Percentiles rank a stretch among this genome's conserved stretches.
phyloP scores from a whole-genome alignment of 2,797 vertebrate species.

The Xiphophorus birchmanni region DNA sequence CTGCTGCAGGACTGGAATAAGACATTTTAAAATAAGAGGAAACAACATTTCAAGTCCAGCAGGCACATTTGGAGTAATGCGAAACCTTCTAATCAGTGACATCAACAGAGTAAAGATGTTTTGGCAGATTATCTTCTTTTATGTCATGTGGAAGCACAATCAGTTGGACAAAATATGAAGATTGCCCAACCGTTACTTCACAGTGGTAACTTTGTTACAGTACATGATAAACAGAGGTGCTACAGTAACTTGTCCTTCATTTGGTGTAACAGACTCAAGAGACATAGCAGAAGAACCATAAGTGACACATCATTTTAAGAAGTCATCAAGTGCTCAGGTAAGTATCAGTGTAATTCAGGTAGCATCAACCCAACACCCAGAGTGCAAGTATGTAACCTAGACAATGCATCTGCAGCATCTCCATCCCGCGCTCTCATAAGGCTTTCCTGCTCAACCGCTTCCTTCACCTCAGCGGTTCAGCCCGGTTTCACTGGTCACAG shows the following conservation, averaged over 20 bases:
- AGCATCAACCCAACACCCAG: conserved; percentile 35
- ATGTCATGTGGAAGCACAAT: background rate
- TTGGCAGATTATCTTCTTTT: background rate
- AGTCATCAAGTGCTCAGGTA: conserved; percentile 5
- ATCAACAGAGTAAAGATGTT: background rate
- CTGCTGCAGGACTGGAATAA: conserved; percentile 1
- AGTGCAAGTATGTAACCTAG: conserved; percentile 36
- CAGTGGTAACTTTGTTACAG: conserved; percentile 35
- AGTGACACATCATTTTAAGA: conserved; percentile 1
- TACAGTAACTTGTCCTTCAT: background rate
- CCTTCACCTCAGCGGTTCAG: conserved; percentile 1
- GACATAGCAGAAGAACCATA: background rate
- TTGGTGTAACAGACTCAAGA: conserved; percentile 15
- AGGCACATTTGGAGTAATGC: background rate
- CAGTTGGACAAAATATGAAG: background rate
- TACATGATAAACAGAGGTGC: conserved; percentile 33
- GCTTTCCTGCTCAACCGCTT: background rate
- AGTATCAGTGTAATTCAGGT: conserved; percentile 3
- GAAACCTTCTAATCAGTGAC: background rate
- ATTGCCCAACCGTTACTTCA: conserved; percentile 19
- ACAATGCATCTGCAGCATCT: conserved; percentile 43
- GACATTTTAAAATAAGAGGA: background rate
- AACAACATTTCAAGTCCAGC: background rate
- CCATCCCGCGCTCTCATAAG: conserved; percentile 33
- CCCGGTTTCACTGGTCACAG: conserved; percentile 14